Evolutionary conservation across 2,113 vertebrate species (phyloP), one percentile per base, ranked within the genome.

Genomic region (Egretta garzetta): DNA sequence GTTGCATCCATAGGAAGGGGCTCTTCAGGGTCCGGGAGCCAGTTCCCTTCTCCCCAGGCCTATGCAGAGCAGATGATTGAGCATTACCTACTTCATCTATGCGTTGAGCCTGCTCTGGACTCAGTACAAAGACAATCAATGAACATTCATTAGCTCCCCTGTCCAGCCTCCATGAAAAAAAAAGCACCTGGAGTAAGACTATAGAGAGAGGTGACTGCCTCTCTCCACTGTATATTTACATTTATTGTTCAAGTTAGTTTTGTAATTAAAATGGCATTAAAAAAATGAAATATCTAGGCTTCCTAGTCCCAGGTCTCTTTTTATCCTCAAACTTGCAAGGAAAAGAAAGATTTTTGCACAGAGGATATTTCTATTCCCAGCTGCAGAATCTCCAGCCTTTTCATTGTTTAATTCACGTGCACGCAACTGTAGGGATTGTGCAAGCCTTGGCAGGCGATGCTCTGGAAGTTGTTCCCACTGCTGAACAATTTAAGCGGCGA

Each of bases 381-480:
- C 50, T 81, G 37, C 68, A 86, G 68, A 83, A 47, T 63, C 68
- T 83, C 24, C 47, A 27, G 28, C 9, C 60, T 94, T 96, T 88
- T 70, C 23, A 72, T 72, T 89, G 92, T 86, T 94, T 89, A 72
- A 86, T 86, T 93, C 88, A 86, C 24, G 6, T 92, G 75, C 49
- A 73, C 55, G 75, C 50, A 86, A 88, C 92, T 67, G 13, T 4
- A 71, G 79, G 72, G 75, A 49, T 55, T 77, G 64, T 52, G 64
- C 73, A 95, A 96, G 76, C 28, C 32, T 96, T 92, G 90, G 86
- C 94, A 95, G 60, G 39, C 6, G 3, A 27, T 60, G 56, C 52
- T 68, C 55, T 86, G 95, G 68, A 94, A 68, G 39, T 49, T 71
- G 59, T 71, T 84, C 43, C 80, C 35, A 2, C 68, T 72, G 83